Conservation (phyloP, 2,113 vertebrate genomes). For the Apistogramma diplotaenia region DNA sequence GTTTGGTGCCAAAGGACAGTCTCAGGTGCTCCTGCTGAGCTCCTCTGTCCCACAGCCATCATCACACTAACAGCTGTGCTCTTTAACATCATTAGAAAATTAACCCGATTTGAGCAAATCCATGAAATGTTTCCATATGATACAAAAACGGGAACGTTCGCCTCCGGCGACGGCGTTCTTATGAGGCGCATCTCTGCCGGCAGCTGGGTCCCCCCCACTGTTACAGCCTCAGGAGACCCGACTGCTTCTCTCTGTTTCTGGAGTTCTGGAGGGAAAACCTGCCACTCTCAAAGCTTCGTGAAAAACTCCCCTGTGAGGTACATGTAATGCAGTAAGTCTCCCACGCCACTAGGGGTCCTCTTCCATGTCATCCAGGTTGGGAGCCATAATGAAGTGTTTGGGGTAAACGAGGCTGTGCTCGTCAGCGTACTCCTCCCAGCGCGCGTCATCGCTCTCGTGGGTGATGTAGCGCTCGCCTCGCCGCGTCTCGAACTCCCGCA, state of each 20-base stretch:
- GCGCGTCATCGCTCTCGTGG: conserved; percentile 94
- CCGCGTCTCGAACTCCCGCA: conserved; percentile 95
- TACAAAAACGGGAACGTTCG: conserved; percentile 21
- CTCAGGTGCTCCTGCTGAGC: too few species aligned
- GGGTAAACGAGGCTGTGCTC: conserved; percentile 88
- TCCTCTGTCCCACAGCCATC: too few species aligned
- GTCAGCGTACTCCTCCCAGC: conserved; percentile 92
- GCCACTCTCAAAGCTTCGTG: conserved; percentile 34
- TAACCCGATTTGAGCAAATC: conserved; percentile 22
- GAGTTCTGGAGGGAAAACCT: conserved; percentile 43
- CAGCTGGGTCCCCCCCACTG: conserved; percentile 7
- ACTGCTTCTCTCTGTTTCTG: conserved; percentile 45
- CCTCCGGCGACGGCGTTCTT: conserved; percentile 31
- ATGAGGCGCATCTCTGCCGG: conserved; percentile 25
- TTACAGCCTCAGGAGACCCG: conserved; percentile 21
- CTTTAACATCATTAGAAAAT: conserved; percentile 8
- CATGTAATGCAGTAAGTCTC: neutral
- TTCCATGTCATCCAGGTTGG: conserved; percentile 96
- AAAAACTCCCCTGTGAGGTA: conserved; percentile 39
- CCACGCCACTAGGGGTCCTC: conserved; percentile 87
- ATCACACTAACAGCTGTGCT: conserved; percentile 16
- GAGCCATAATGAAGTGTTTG: conserved; percentile 97
- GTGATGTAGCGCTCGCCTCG: conserved; percentile 97
- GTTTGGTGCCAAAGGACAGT: conserved; percentile 67
- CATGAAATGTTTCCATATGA: conserved; percentile 58